Percentiles rank a stretch among this genome's conserved stretches.
These are phyloP conservation scores for Cromileptes altivelis DNA, from an alignment of 2,113 vertebrate genomes.

Conservation along the genomic window DNA sequence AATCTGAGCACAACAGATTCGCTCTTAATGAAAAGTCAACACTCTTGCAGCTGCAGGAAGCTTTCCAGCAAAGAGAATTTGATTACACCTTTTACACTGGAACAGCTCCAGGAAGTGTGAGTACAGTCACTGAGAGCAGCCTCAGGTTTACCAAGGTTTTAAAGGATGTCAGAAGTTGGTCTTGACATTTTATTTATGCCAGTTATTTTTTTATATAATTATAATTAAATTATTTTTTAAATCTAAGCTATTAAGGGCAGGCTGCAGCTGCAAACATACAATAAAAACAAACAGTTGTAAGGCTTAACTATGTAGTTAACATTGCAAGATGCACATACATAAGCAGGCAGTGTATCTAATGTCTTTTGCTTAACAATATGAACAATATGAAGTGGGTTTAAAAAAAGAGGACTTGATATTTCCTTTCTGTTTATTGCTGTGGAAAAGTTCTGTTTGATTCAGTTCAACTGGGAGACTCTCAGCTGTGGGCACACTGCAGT, in stretches of 20 bases:
- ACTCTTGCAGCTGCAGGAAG: neutral
- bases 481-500: neutral
- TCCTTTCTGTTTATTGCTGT: neutral
- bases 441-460: neutral
- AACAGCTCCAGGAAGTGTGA: neutral
- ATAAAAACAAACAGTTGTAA: too few relatives aligned
- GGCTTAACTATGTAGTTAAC: neutral
- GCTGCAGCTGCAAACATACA: neutral
- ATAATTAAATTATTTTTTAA: neutral
- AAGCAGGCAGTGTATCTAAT: neutral
- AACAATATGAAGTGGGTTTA: neutral
- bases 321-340: neutral
- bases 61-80: neutral
- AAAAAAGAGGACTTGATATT: neutral
- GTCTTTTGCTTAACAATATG: neutral
- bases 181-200: neutral
- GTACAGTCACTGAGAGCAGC: conserved; percentile 1
- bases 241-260: neutral
- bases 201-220: neutral
- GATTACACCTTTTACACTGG: conserved; percentile 17
- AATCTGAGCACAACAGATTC: neutral
- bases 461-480: neutral
- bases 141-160: neutral
- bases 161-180: conserved; percentile 1
- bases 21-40: conserved; percentile 25